phyloP scores from a whole-genome alignment of 1,140 invertebrate species.

The Drosophila pseudoobscura region DNA sequence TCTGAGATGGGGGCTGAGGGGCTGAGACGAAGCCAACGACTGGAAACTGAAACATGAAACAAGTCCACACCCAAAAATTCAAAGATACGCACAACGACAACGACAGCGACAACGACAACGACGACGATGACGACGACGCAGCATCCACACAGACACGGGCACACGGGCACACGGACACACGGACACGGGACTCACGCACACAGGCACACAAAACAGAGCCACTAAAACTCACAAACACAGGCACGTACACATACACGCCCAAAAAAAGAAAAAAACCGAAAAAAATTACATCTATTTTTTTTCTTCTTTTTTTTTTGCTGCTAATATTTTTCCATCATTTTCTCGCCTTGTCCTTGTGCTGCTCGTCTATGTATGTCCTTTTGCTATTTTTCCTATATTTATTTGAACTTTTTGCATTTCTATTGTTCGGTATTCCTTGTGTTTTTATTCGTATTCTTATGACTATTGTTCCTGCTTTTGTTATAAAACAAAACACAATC shows the following conservation, averaged over 20 bases:
- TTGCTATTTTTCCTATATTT: neutral
- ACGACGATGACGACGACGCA: slow-evolving; percentile 34
- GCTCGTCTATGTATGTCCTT: no score
- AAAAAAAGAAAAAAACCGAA: slow-evolving; percentile 31
- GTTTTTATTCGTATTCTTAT: slow-evolving; percentile 8
- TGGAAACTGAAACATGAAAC: slow-evolving; percentile 71
- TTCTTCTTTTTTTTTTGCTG: slow-evolving; percentile 8
- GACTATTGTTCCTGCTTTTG: slow-evolving; percentile 18
- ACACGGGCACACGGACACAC: slow-evolving; percentile 23
- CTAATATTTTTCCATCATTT: slow-evolving; percentile 16
- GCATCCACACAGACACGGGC: slow-evolving; percentile 43
- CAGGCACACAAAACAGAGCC: slow-evolving; percentile 22
- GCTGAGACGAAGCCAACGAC: slow-evolving; percentile 21
- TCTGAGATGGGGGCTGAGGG: neutral
- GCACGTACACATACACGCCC: slow-evolving; percentile 33
- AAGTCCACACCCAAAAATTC: slow-evolving; percentile 80
- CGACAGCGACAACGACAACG: slow-evolving; percentile 23
- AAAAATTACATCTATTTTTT: slow-evolving; percentile 39
- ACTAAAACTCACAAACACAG: slow-evolving; percentile 8
- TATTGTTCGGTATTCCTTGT: neutral
- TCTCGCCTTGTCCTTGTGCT: neutral
- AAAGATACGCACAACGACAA: slow-evolving; percentile 70
- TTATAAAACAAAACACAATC: slow-evolving; percentile 48
- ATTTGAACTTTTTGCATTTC: neutral
- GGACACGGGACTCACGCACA: slow-evolving; percentile 11